phyloP scores from a whole-genome alignment of 2,797 vertebrate genomes.

The Characodon lateralis region DNA sequence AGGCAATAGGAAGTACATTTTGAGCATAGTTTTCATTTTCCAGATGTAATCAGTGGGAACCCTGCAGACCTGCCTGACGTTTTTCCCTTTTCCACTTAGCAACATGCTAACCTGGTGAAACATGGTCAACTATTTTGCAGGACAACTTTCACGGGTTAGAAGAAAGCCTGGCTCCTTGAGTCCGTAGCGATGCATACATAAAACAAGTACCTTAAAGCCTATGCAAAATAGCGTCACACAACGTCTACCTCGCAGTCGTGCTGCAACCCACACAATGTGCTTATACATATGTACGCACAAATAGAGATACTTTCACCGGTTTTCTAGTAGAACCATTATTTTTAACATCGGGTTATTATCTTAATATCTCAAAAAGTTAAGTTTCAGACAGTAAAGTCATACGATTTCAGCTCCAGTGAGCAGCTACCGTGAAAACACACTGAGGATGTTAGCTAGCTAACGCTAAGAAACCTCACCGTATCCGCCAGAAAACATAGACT shows the following conservation, averaged over 20 bases:
- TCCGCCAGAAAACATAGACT: not conserved
- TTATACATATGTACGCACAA: not conserved
- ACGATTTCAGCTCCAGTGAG: not conserved
- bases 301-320: not conserved
- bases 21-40: too few relatives aligned
- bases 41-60: not conserved
- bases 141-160: not conserved
- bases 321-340: not conserved
- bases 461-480: not conserved
- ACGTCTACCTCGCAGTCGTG: not conserved
- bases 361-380: not conserved
- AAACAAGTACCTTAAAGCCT: not conserved
- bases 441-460: conserved; percentile 17
- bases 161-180: not conserved
- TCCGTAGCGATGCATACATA: not conserved
- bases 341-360: not conserved
- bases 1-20: too few relatives aligned
- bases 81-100: too few relatives aligned
- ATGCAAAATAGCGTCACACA: not conserved
- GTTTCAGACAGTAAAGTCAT: not conserved
- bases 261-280: not conserved
- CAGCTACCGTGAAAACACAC: not conserved
- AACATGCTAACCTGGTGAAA: too few relatives aligned
- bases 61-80: too few relatives aligned
- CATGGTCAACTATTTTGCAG: not conserved